phyloP scores from a whole-genome alignment of 2,888 invertebrate species.

The Uloborus plumipes region DNA sequence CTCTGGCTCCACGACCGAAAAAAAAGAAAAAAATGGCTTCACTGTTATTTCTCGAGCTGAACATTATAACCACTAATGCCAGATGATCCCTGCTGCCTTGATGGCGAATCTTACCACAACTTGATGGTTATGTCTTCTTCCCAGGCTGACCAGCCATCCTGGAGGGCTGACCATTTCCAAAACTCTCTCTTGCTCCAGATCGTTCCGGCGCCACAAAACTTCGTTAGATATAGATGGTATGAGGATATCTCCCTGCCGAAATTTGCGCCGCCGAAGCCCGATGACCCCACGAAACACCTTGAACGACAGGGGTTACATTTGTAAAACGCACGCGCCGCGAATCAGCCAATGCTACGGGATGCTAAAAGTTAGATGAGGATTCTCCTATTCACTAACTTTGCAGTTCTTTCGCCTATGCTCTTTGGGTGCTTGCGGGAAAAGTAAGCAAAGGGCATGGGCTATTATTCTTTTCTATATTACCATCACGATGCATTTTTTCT shows the following conservation, averaged over 20 bases:
- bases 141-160: constrained; percentile 37
- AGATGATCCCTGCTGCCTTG: constrained; percentile 37
- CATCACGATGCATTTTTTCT: too few relatives aligned
- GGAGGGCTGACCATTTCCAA: constrained; percentile 48
- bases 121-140: constrained; percentile 60
- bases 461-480: too few relatives aligned
- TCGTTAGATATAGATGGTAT: constrained; percentile 64
- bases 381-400: constrained; percentile 41
- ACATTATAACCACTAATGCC: constrained; percentile 61
- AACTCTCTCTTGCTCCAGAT: constrained; percentile 21
- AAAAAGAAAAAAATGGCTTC: neutral
- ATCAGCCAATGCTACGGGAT: constrained; percentile 34
- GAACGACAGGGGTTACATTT: constrained; percentile 58
- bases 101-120: constrained; percentile 27
- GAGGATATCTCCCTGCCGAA: constrained; percentile 30
- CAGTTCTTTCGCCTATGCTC: constrained; percentile 31
- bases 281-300: constrained; percentile 29
- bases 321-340: constrained; percentile 47
- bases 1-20: neutral
- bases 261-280: constrained; percentile 15
- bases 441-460: too few relatives aligned
- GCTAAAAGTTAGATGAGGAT: constrained; percentile 54
- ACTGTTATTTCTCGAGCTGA: constrained; percentile 2
- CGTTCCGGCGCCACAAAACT: constrained; percentile 35
- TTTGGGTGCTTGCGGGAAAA: neutral